Evolutionary conservation across 2,888 invertebrate genomes (phyloP).

Genomic region (Melanostoma mellinum): DNA sequence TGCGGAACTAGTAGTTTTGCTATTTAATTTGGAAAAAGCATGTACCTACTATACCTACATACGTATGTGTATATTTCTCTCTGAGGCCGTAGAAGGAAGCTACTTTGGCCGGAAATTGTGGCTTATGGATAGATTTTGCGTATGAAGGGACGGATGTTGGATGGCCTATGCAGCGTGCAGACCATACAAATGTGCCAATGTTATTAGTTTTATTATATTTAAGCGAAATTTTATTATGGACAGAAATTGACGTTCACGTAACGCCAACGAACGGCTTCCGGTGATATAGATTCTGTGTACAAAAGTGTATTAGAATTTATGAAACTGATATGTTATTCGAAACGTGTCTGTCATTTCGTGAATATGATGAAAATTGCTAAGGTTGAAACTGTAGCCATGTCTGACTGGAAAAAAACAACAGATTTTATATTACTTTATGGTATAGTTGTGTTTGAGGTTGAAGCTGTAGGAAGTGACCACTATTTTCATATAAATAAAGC

Average conservation of each 20-base stretch:
- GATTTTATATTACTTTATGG: no score
- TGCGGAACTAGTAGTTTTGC: conserved; percentile 19
- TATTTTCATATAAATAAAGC: no score
- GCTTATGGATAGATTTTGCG: conserved; percentile 1
- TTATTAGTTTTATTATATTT: conserved; percentile 65
- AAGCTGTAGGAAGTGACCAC: no score
- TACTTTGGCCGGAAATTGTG: conserved; percentile 24
- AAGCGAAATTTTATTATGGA: conserved; percentile 59
- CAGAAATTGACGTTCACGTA: conserved; percentile 53
- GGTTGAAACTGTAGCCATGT: conserved; percentile 28
- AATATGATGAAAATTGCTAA: conserved; percentile 44
- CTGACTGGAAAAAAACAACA: not conserved
- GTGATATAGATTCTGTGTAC: conserved; percentile 12
- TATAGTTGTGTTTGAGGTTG: no score
- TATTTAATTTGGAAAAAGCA: conserved; percentile 36
- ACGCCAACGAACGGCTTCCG: conserved; percentile 28
- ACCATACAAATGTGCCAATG: conserved; percentile 50
- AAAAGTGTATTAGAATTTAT: not conserved
- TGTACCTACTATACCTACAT: no score
- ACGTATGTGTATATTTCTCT: not conserved
- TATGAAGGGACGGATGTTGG: not conserved
- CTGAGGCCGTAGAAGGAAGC: conserved; percentile 9
- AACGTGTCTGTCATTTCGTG: conserved; percentile 47
- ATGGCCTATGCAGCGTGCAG: conserved; percentile 26
- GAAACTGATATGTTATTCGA: conserved; percentile 47